Evolutionary conservation across 1,140 invertebrate species (phyloP).

Genomic region (Zaprionus ghesquierei): DNA sequence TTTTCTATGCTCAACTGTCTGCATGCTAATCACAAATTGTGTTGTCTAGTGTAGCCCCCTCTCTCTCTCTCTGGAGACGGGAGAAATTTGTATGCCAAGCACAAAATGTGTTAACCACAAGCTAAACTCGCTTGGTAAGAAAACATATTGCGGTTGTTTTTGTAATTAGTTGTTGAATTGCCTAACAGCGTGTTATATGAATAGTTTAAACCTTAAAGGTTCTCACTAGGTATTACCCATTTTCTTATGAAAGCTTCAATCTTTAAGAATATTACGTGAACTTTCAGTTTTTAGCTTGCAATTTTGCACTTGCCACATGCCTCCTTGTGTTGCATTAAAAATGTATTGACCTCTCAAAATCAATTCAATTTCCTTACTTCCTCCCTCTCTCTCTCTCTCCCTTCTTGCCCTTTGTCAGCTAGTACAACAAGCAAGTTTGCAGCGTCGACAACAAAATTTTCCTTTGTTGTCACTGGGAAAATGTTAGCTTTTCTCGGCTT

Average conservation of each 20-base stretch:
- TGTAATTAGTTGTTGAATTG: neutral
- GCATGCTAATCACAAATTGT: constrained; percentile 16
- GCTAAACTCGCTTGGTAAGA: neutral
- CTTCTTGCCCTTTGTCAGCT: neutral
- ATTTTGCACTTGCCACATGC: neutral
- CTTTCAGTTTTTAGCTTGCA: neutral
- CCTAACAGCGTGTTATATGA: neutral
- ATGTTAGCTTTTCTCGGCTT: neutral
- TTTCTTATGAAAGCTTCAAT: neutral
- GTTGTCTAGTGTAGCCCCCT: neutral
- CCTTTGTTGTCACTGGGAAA: constrained; percentile 5
- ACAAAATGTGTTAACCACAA: neutral
- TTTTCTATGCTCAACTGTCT: constrained; percentile 3
- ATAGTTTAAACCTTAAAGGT: neutral
- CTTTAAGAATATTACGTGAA: neutral
- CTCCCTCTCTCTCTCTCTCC: neutral
- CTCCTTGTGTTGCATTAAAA: neutral
- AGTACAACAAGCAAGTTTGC: neutral
- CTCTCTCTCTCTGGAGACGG: neutral
- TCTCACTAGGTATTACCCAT: neutral
- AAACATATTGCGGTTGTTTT: constrained; percentile 1
- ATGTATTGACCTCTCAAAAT: neutral
- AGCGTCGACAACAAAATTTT: neutral
- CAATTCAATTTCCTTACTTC: neutral
- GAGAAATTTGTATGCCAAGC: neutral